Evolutionary conservation across 1,140 invertebrate species (phyloP).

Genomic region (Vollenhovia emeryi): DNA sequence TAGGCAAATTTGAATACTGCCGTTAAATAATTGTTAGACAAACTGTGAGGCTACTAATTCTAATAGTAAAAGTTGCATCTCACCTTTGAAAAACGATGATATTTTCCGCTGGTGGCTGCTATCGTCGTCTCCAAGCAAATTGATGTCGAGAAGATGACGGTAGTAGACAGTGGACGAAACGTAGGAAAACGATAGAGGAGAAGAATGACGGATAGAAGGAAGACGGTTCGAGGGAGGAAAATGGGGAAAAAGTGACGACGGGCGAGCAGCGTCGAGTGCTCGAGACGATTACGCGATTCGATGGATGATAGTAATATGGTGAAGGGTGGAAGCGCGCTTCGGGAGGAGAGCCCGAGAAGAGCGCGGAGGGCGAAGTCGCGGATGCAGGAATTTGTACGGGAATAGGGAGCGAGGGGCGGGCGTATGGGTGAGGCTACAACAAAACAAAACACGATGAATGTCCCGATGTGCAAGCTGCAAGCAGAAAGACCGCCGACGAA

Average conservation of each 20-base stretch:
- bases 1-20: too few species aligned
- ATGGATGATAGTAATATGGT: slow-evolving; percentile 38
- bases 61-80: slow-evolving; percentile 43
- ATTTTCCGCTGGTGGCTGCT: slow-evolving; percentile 19
- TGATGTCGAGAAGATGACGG: slow-evolving; percentile 41
- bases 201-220: slow-evolving; percentile 13
- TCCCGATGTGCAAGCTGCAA: slow-evolving; percentile 85
- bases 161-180: slow-evolving; percentile 8
- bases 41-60: not conserved
- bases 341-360: slow-evolving; percentile 62
- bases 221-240: not conserved
- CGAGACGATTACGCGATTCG: slow-evolving; percentile 41
- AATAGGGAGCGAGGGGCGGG: slow-evolving; percentile 56
- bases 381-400: slow-evolving; percentile 71
- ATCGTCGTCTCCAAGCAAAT: slow-evolving; percentile 52
- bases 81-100: slow-evolving; percentile 67
- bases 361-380: slow-evolving; percentile 63
- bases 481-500: slow-evolving; percentile 71
- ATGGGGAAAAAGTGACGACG: not conserved
- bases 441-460: slow-evolving; percentile 86
- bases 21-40: too few species aligned
- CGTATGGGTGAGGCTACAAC: slow-evolving; percentile 83
- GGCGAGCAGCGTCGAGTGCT: slow-evolving; percentile 18
- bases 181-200: not conserved
- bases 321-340: slow-evolving; percentile 20